Conservation (phyloP, 2,888 invertebrate species). For the Andrena marginata region DNA sequence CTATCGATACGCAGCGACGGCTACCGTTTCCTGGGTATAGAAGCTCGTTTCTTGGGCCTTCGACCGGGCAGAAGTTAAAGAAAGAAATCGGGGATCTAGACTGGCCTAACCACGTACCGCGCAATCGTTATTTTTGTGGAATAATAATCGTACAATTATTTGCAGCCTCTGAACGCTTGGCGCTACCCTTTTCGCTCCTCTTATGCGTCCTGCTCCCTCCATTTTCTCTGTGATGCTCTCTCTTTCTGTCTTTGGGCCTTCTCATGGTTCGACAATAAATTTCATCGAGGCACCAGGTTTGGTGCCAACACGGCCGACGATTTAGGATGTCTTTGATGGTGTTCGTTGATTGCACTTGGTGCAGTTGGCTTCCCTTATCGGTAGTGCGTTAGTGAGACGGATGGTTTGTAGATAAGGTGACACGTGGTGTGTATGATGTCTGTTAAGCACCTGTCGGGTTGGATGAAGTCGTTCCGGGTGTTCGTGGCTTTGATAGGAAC, state of each 20-base stretch:
- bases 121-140: slow-evolving; percentile 66
- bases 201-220: not conserved
- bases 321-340: not conserved
- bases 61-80: slow-evolving; percentile 10
- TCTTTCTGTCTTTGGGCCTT: not conserved
- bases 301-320: slow-evolving; percentile 3
- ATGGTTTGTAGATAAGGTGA: too few species aligned
- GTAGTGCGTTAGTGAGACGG: not conserved
- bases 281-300: too few species aligned
- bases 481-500: not conserved
- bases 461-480: too few species aligned
- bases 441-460: too few species aligned
- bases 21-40: not conserved
- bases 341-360: not conserved
- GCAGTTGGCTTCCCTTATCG: not conserved
- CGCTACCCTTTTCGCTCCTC: slow-evolving; percentile 57
- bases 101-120: slow-evolving; percentile 10
- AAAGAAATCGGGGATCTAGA: slow-evolving; percentile 18
- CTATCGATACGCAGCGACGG: not conserved
- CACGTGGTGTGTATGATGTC: too few species aligned
- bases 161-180: slow-evolving; percentile 80
- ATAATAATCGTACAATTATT: slow-evolving; percentile 82
- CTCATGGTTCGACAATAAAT: not conserved
- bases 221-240: not conserved
- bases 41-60: slow-evolving; percentile 3